Evolutionary conservation across 2,113 vertebrate genomes (phyloP).

Genomic region (Erythrolamprus reginae): DNA sequence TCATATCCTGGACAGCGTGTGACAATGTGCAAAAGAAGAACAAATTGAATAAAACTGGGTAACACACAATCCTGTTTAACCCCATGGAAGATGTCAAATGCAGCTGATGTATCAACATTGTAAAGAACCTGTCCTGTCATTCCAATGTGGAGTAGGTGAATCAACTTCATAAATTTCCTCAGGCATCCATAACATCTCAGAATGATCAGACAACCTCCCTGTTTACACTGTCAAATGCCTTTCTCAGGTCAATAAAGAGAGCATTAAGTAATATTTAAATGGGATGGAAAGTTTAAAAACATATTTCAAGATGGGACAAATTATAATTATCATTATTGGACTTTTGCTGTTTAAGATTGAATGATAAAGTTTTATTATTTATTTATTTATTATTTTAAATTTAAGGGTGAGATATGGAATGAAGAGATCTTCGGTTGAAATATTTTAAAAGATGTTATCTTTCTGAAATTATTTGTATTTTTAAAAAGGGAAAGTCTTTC

Average conservation of each 20-base stretch:
- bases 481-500: background rate
- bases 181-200: background rate
- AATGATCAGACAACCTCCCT: background rate
- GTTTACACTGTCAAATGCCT: background rate
- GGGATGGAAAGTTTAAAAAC: background rate
- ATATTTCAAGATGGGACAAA: background rate
- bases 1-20: background rate
- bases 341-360: background rate
- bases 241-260: background rate
- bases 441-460: background rate
- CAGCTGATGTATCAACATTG: background rate
- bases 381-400: too few relatives aligned
- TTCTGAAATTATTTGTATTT: background rate
- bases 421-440: background rate
- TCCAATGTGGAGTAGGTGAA: background rate
- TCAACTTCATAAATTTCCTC: background rate
- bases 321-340: background rate
- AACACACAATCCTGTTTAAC: background rate
- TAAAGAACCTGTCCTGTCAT: background rate
- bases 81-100: background rate
- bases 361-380: background rate
- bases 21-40: background rate
- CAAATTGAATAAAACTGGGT: background rate
- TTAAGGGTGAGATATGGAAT: background rate
- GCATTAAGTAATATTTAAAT: background rate